Conservation (phyloP, 1,140 invertebrate species). For the Psix sp. region DNA sequence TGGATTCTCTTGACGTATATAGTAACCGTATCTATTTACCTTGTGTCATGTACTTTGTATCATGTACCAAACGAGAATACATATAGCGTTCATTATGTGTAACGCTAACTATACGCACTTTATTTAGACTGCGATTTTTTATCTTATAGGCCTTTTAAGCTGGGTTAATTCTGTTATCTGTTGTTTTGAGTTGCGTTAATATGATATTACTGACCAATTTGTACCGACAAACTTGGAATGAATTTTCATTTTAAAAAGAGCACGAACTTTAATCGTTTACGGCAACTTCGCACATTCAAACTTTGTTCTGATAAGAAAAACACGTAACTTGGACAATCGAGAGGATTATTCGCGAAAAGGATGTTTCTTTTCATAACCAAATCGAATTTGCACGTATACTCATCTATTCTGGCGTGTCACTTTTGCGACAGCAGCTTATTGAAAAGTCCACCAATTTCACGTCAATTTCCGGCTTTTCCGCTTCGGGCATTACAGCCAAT, state of each 20-base stretch:
- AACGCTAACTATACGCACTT: too few species aligned
- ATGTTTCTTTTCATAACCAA: slow-evolving; percentile 4
- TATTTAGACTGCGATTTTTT: too few species aligned
- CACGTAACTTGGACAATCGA: not conserved
- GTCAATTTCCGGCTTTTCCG: slow-evolving; percentile 52
- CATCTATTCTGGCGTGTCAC: slow-evolving; percentile 43
- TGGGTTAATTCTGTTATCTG: too few species aligned
- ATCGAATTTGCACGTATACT: slow-evolving; percentile 40
- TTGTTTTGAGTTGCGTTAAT: too few species aligned
- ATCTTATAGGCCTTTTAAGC: too few species aligned
- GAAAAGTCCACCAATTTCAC: slow-evolving; percentile 52
- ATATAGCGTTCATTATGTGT: slow-evolving; percentile 44
- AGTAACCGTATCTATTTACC: slow-evolving; percentile 54
- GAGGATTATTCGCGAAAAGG: not conserved
- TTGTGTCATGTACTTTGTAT: slow-evolving; percentile 49
- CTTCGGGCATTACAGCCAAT: slow-evolving; percentile 26
- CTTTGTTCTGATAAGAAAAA: too few species aligned
- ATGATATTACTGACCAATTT: too few species aligned
- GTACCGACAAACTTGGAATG: too few species aligned
- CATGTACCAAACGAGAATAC: slow-evolving; percentile 47
- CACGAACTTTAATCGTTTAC: too few species aligned
- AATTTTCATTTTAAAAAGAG: too few species aligned
- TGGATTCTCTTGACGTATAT: slow-evolving; percentile 54
- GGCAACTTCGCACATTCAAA: too few species aligned
- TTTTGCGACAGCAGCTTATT: slow-evolving; percentile 48